Base-by-base conservation (phyloP, 2,113 vertebrate genomes). In the Rousettus leschenaultii region DNA sequence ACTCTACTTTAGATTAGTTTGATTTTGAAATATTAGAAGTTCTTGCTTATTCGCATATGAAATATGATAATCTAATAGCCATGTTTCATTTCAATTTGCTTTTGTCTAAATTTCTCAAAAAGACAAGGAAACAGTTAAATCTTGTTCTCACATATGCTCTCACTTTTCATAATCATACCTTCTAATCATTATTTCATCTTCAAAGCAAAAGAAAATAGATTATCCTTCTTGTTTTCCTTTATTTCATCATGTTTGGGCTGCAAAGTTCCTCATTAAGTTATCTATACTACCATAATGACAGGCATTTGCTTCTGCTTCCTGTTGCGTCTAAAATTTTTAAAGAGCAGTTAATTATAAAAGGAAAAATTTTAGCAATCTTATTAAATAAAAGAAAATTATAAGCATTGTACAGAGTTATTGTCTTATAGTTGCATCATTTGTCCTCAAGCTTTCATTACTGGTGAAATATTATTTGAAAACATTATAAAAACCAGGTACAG, bases 1-100 rank as follows among this genome's bases (percentile, higher is more conserved):
- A 96, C 55, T 93, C n/a, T 87, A 73, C 43, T 75, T 18, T 70
- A 77, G n/a, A 35, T 88, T 57, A 91, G 33, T 22, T 90, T 97
- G 33, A 89, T 93, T 87, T 91, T 51, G 51, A 97, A 90, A 70
- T 97, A 91, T 91, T 89, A 96, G 5, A 6, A 83, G n/a, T 45
- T 91, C 94, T 43, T 95, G 13, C 15, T 78, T 82, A 90, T 86
- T 91, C 45, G 68, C 11, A 21, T 80, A 89, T 84, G 30, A 95
- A 75, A 51, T 70, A 82, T 53, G 51, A 95, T 92, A 57, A 63
- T 92, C 40, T 63, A 95, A 61, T 38, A 94, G 71, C 11, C 30
- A 86, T 35, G 15, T 85, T 89, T 80, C 48, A 78, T 83, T n/a
- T 95, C 65, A 92, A 45, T 87, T 96, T 95, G 59, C 53, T 82